A percentile compares a stretch with the other conserved stretches of the same genome.
These are phyloP conservation scores for Accipiter virgatus DNA, from an alignment of 2,113 vertebrate genomes.

Conservation along the genomic window DNA sequence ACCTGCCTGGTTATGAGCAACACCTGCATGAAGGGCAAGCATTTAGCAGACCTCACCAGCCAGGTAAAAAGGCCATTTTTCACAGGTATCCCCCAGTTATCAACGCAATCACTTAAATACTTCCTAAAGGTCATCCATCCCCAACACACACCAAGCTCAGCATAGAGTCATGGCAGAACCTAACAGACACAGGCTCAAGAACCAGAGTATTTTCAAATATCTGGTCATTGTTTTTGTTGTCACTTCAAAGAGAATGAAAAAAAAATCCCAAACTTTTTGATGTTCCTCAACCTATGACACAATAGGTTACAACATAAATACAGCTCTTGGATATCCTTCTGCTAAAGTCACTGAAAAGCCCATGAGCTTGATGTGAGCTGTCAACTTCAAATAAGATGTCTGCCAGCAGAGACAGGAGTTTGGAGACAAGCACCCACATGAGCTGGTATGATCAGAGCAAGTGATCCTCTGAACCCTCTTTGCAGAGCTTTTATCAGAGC, in stretches of 20 bases:
- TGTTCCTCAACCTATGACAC: neutral
- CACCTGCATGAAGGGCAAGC: neutral
- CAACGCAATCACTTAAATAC: neutral
- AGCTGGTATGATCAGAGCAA: neutral
- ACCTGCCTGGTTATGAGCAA: neutral
- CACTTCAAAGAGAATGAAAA: neutral
- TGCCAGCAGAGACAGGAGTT: neutral
- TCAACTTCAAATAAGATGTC: neutral
- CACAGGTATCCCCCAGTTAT: neutral
- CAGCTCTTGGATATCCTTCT: neutral
- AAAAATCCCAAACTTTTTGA: neutral
- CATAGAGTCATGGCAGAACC: neutral
- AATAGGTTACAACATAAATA: neutral
- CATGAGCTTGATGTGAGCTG: neutral
- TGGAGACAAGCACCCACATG: neutral
- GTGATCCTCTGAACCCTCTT: neutral
- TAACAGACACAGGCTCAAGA: neutral
- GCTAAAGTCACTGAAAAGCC: neutral
- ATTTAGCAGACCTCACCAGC: neutral
- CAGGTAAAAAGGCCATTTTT: neutral
- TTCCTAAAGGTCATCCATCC: neutral
- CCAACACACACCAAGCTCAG: neutral
- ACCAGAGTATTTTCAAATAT: neutral
- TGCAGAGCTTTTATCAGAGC: slow-evolving; percentile 19
- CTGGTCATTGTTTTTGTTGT: neutral